A percentile compares a stretch with the other conserved stretches of the same genome.
These are phyloP conservation scores for Sphenodon punctatus DNA, from an alignment of 2,797 vertebrate species.

Conservation along the genomic window DNA sequence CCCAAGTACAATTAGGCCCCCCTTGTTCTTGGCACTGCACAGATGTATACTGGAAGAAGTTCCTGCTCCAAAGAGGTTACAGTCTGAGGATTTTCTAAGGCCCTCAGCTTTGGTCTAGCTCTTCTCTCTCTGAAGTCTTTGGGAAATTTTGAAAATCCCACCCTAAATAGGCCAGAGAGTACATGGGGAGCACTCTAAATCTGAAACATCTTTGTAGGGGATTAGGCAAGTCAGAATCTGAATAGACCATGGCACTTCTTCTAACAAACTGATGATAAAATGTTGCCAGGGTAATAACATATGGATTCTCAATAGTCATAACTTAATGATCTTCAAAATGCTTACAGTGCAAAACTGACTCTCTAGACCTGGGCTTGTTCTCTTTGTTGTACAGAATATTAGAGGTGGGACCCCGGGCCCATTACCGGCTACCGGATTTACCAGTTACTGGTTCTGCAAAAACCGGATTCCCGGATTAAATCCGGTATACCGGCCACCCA, in stretches of 20 bases:
- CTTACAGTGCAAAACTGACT: neutral
- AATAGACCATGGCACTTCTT: neutral
- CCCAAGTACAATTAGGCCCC: neutral
- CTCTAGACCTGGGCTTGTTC: neutral
- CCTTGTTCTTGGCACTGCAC: neutral
- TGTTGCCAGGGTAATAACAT: conserved; percentile 4
- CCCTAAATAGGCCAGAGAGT: neutral
- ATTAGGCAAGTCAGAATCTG: neutral
- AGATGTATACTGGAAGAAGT: too few relatives aligned
- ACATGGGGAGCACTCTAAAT: neutral
- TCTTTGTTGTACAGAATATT: too few relatives aligned
- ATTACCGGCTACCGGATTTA: too few relatives aligned
- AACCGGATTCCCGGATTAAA: too few relatives aligned
- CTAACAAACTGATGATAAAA: conserved; percentile 31
- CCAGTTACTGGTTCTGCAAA: too few relatives aligned
- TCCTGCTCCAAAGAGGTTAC: too few relatives aligned
- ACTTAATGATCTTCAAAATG: neutral
- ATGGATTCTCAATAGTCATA: neutral
- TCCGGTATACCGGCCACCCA: too few relatives aligned
- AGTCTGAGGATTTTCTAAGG: too few relatives aligned
- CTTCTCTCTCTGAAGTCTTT: neutral
- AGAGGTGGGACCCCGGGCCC: too few relatives aligned
- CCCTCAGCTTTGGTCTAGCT: too few relatives aligned
- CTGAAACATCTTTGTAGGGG: neutral
- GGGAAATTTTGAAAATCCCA: neutral